Percentiles rank a stretch among this genome's conserved stretches.
Evolutionary conservation across 1,140 invertebrate genomes (phyloP).

Genomic region (Papilio helenus): DNA sequence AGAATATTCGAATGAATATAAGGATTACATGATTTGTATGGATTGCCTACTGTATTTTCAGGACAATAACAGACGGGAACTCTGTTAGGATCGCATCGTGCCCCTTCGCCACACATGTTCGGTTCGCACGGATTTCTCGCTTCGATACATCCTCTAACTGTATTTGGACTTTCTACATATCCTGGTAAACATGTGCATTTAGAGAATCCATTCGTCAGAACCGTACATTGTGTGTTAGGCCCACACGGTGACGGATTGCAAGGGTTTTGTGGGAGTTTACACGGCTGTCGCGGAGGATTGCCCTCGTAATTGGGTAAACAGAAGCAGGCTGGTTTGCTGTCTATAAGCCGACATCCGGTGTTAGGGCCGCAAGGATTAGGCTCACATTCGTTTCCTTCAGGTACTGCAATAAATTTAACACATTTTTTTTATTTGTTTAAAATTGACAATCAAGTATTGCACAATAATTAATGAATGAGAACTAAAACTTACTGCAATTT

Average conservation of each 20-base stretch:
- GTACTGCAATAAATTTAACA: constrained; percentile 85
- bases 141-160: constrained; percentile 91
- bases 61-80: constrained; percentile 92
- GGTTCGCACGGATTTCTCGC: constrained; percentile 91
- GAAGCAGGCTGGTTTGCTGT: constrained; percentile 90
- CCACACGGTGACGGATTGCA: constrained; percentile 94
- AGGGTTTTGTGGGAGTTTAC: constrained; percentile 87
- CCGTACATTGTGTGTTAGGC: constrained; percentile 92
- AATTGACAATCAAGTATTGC: not conserved
- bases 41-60: constrained; percentile 89
- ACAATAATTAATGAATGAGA: constrained; percentile 29
- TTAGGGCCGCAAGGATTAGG: constrained; percentile 93
- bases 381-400: constrained; percentile 92
- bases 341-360: constrained; percentile 89
- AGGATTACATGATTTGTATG: constrained; percentile 87
- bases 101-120: constrained; percentile 91
- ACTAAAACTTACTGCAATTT: constrained; percentile 92
- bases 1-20: constrained; percentile 83
- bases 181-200: constrained; percentile 94
- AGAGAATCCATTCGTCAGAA: constrained; percentile 91
- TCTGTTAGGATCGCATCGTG: constrained; percentile 90
- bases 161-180: constrained; percentile 93
- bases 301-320: constrained; percentile 95
- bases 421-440: not conserved
- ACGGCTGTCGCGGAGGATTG: constrained; percentile 88